Conservation (phyloP, 2,113 vertebrate genomes). For the Pica pica region DNA sequence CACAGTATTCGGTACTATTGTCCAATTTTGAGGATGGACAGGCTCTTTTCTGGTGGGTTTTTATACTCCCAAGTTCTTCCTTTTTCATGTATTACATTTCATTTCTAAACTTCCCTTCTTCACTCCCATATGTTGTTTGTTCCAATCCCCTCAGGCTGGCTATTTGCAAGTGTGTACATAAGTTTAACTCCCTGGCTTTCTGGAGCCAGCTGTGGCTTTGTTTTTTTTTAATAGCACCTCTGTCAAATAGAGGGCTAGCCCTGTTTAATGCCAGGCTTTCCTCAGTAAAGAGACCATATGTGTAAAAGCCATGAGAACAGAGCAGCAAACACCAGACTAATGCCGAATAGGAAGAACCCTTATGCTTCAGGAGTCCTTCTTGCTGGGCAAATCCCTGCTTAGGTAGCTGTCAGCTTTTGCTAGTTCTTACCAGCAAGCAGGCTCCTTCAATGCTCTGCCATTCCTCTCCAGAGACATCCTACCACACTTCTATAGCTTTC, state of each 20-base stretch:
- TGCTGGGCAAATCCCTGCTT: not conserved
- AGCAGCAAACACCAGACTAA: not conserved
- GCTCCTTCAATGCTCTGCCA: not conserved
- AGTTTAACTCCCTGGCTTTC: not conserved
- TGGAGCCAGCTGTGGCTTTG: rapidly evolving
- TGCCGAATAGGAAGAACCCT: not conserved
- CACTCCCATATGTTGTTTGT: not conserved
- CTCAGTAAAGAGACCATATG: rapidly evolving
- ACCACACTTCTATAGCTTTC: not conserved
- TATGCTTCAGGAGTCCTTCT: not conserved
- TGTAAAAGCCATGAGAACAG: not conserved
- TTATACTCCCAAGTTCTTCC: not conserved
- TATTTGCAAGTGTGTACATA: rapidly evolving
- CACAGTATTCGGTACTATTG: not conserved
- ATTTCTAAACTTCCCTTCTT: not conserved
- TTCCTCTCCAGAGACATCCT: not conserved
- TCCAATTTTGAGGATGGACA: not conserved
- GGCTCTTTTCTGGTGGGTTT: not conserved
- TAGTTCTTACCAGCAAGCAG: not conserved
- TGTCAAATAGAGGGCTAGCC: not conserved
- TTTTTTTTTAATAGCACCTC: not conserved
- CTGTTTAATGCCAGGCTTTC: not conserved
- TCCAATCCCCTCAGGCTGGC: not conserved
- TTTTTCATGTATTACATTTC: not conserved
- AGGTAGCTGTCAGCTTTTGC: not conserved